These are phyloP conservation scores for Plagodis dolabraria DNA, from an alignment of 2,888 invertebrate genomes.

Conservation along the genomic window DNA sequence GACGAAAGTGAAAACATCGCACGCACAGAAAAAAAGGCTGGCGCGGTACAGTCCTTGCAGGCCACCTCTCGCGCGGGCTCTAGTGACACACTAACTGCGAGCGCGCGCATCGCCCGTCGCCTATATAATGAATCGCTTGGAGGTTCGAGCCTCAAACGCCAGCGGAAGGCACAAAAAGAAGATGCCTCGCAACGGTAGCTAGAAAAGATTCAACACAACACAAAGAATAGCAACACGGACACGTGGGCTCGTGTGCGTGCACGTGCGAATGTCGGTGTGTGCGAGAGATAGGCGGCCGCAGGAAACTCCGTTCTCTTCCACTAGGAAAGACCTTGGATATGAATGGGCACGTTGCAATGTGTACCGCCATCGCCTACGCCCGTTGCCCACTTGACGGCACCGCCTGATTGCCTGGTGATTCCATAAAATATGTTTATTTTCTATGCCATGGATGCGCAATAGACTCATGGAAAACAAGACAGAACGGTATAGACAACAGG, in stretches of 20 bases:
- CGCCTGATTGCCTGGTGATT: constrained; percentile 66
- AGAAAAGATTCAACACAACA: constrained; percentile 80
- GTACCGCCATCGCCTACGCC: constrained; percentile 83
- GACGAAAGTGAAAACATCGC: constrained; percentile 85
- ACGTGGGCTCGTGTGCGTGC: constrained; percentile 80
- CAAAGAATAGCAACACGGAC: constrained; percentile 80
- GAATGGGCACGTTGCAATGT: constrained; percentile 84
- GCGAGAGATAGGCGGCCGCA: constrained; percentile 83
- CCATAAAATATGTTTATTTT: constrained; percentile 42
- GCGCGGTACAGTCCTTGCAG: constrained; percentile 81
- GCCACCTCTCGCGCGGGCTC: constrained; percentile 81
- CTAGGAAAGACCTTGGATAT: constrained; percentile 85
- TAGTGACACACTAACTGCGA: constrained; percentile 83
- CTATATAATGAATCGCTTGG: constrained; percentile 81
- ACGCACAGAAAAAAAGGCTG: constrained; percentile 83
- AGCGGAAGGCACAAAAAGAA: constrained; percentile 80
- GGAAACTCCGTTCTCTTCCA: constrained; percentile 86
- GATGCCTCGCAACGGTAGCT: constrained; percentile 80
- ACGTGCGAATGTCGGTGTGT: constrained; percentile 76
- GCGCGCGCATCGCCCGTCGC: constrained; percentile 79
- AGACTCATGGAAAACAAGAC: constrained; percentile 41
- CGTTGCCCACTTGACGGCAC: constrained; percentile 75
- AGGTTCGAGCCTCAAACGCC: constrained; percentile 76
- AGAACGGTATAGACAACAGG: constrained; percentile 38
- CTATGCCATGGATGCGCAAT: constrained; percentile 29